A percentile compares a stretch with the other conserved stretches of the same genome.
Evolutionary conservation across 2,888 invertebrate species (phyloP).

Genomic region (Hipparchia sbordonii): DNA sequence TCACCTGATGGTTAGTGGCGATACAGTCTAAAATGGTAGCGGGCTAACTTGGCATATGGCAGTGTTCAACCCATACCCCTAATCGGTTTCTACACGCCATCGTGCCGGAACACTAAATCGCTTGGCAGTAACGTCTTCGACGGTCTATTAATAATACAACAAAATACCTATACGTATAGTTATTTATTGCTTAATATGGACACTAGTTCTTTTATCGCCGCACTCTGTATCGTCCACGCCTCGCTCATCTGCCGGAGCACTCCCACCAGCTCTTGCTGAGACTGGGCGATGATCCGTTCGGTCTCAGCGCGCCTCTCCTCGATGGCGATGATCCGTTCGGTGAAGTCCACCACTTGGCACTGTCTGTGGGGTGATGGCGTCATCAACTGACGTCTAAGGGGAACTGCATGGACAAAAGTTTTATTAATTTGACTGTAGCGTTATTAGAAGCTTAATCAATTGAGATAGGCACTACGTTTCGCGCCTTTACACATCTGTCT

Average conservation of each 20-base stretch:
- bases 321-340: constrained; percentile 11
- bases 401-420: background rate
- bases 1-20: too few species aligned
- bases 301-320: constrained; percentile 14
- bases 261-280: constrained; percentile 4
- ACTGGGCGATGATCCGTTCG: constrained; percentile 6
- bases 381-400: background rate
- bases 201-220: constrained; percentile 16
- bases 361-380: constrained; percentile 9
- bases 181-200: constrained; percentile 8
- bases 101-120: too few species aligned
- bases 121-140: too few species aligned
- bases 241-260: constrained; percentile 18
- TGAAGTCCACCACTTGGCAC: constrained; percentile 8
- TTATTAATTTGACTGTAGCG: too few species aligned
- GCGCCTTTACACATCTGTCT: too few species aligned
- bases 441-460: too few species aligned
- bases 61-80: too few species aligned
- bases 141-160: background rate
- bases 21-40: too few species aligned
- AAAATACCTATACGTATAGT: background rate
- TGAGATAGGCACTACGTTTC: too few species aligned
- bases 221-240: constrained; percentile 19
- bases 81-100: too few species aligned
- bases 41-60: too few species aligned